A percentile compares a stretch with the other conserved stretches of the same genome.
phyloP scores from a whole-genome alignment of 1,140 invertebrate species.

The Venturia canescens region DNA sequence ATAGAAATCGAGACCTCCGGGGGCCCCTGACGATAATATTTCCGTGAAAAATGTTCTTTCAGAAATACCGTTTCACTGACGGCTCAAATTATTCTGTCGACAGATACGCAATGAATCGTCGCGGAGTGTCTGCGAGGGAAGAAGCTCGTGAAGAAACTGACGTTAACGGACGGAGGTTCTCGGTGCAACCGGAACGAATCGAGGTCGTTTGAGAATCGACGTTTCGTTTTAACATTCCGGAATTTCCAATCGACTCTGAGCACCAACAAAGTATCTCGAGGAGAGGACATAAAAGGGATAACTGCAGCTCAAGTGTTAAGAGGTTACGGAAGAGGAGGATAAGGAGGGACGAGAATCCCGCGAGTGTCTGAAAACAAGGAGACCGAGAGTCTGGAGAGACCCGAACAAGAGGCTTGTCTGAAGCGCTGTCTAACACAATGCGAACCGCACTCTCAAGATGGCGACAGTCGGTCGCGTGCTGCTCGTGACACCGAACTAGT shows the following conservation, averaged over 20 bases:
- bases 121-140: background rate
- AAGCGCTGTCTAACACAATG: background rate
- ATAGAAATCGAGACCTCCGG: background rate
- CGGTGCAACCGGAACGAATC: background rate
- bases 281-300: constrained; percentile 26
- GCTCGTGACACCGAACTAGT: constrained; percentile 55
- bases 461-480: constrained; percentile 64
- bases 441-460: constrained; percentile 5
- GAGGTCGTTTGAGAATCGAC: background rate
- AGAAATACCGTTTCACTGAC: constrained; percentile 5
- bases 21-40: background rate
- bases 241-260: background rate
- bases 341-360: constrained; percentile 1
- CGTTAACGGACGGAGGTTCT: constrained; percentile 3
- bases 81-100: constrained; percentile 13
- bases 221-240: background rate
- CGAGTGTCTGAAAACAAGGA: no score
- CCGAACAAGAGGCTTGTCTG: background rate
- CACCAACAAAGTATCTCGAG: constrained; percentile 42
- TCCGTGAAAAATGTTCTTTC: background rate
- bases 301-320: constrained; percentile 42
- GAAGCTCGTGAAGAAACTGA: constrained; percentile 53
- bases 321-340: constrained; percentile 50
- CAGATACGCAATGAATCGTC: constrained; percentile 1
- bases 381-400: no score